These are phyloP conservation scores for Rachycentron canadum DNA, from an alignment of 2,797 vertebrate species.

Conservation along the genomic window DNA sequence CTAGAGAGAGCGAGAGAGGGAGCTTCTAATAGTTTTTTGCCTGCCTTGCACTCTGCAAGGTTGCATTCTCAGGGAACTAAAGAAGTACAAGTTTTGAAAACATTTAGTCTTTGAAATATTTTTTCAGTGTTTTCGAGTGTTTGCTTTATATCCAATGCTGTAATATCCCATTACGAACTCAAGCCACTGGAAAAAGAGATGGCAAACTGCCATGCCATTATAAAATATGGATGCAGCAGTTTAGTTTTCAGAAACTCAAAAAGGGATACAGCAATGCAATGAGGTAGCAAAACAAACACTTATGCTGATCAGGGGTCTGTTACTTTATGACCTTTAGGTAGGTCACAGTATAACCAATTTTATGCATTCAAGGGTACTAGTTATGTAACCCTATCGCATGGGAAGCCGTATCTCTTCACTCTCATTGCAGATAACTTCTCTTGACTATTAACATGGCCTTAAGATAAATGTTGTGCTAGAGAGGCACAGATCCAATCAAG, in stretches of 20 bases:
- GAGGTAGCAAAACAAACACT: not conserved
- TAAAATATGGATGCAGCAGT: conserved; percentile 1
- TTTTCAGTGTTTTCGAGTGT: conserved; percentile 1
- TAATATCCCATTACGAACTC: not conserved
- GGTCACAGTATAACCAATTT: not conserved
- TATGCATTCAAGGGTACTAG: not conserved
- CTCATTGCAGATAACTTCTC: not conserved
- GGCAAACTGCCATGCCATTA: not conserved
- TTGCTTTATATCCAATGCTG: not conserved
- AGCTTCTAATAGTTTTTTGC: conserved; percentile 62
- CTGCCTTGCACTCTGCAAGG: conserved; percentile 53
- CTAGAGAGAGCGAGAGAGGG: conserved; percentile 54
- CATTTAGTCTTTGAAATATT: conserved; percentile 35
- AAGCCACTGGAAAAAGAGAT: conserved; percentile 1
- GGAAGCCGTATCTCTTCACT: not conserved
- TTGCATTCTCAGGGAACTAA: conserved; percentile 27
- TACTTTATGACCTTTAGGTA: not conserved
- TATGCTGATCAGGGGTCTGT: not conserved
- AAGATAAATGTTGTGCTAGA: not conserved
- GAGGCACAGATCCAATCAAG: not conserved
- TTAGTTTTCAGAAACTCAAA: not conserved
- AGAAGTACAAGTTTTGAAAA: conserved; percentile 30
- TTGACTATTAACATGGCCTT: not conserved
- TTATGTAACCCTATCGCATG: not conserved
- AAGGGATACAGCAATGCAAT: not conserved